Base-by-base conservation (phyloP, 30 jellyfish, hydroid and myxozoan species). In the Chrysaora quinquecirrha region DNA sequence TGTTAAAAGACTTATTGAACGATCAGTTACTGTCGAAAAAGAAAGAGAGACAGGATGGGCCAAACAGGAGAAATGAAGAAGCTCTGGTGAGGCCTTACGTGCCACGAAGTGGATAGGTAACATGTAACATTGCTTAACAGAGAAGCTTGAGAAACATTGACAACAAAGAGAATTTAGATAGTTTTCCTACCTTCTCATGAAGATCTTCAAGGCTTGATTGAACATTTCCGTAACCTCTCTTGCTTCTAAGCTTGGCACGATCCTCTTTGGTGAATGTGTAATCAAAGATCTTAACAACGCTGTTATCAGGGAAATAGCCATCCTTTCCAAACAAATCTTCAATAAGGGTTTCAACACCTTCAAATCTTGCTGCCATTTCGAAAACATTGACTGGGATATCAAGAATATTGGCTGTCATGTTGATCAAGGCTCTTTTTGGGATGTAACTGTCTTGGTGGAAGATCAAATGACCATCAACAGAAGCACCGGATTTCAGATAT, bases 291-390 rank as follows among this genome's bases (percentile, higher is more conserved):
- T 85, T 85, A 0, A 85, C 84, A 24, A 85, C 62, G 71, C 78
- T 70, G 54, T 75, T 85, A 58, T 85, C 95, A 32, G 97, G 90
- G 90, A 86, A 75, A 43, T 71, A 46, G 22, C 99, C 99, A 73
- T 84, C 96, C 0, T 91, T 79, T 38, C 99, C 99, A 85, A 88
- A 75, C 46, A 83, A 85, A 68, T 95, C 93, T n/a, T 81, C 99
- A 56, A 95, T 64, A 65, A 95, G 38, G 12, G 96, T 82, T 43
- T 95, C 97, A 46, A 89, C 35, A 3, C 99, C 99, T 33, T 95
- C 99, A 11, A 95, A 78, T 52, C 96, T 84, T 38, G 92, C 93
- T 47, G 93, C 94, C 82, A 96, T 76, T 79, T 95, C 97, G 61
- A 95, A 60, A n/a, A 95, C 90, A 30, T 85, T 56, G 74, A 95